Evolutionary conservation across 2,888 invertebrate genomes (phyloP).

Genomic region (Conomelus anceps): DNA sequence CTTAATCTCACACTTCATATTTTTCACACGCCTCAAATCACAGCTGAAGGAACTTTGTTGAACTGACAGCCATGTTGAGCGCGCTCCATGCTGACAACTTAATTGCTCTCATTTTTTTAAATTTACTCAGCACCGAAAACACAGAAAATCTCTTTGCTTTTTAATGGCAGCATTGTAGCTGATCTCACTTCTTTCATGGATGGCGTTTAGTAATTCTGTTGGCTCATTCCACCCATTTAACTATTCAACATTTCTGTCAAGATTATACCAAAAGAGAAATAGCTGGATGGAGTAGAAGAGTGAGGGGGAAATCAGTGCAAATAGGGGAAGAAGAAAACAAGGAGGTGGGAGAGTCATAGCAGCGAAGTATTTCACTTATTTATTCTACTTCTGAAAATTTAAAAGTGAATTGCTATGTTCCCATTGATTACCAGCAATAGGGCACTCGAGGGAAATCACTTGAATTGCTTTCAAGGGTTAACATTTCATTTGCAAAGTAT

Average conservation of each 20-base stretch:
- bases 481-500: not conserved
- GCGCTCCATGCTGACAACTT: too few relatives aligned
- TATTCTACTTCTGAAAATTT: not conserved
- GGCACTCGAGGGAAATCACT: not conserved
- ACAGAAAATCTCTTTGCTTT: not conserved
- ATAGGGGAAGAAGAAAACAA: too few relatives aligned
- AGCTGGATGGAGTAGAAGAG: not conserved
- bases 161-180: too few relatives aligned
- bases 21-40: not conserved
- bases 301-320: not conserved
- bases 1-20: not conserved
- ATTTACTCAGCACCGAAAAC: not conserved
- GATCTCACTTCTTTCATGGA: too few relatives aligned
- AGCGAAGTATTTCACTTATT: not conserved
- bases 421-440: not conserved
- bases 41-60: not conserved
- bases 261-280: too few relatives aligned
- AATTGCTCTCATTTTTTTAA: not conserved
- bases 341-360: not conserved
- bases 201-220: too few relatives aligned
- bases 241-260: too few relatives aligned
- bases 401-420: not conserved
- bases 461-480: not conserved
- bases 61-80: not conserved
- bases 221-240: too few relatives aligned